Evolutionary conservation across 1,140 invertebrate species (phyloP).

Genomic region (Drosophila ohnishii): DNA sequence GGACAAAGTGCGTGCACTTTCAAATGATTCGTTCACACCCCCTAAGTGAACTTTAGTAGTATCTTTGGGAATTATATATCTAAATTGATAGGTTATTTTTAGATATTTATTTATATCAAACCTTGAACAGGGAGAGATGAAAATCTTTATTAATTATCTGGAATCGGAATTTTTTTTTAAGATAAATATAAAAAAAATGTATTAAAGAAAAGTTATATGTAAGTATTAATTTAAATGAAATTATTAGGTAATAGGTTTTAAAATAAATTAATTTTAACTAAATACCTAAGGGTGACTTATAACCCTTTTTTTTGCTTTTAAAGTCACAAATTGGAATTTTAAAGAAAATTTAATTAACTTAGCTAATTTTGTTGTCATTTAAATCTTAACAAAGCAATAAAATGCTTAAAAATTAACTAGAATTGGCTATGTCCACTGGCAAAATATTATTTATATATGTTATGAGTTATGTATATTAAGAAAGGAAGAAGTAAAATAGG

Average conservation of each 20-base stretch:
- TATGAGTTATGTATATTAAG: not conserved
- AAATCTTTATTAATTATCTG: not conserved
- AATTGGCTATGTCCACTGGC: not conserved
- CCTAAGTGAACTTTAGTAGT: not conserved
- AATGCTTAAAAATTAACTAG: slow-evolving; percentile 13
- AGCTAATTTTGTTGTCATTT: not conserved
- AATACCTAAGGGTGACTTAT: not conserved
- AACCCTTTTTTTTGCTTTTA: not conserved
- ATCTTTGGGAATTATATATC: not conserved
- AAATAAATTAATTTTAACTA: not conserved
- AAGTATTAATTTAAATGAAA: no score
- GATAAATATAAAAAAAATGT: no score
- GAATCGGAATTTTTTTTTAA: not conserved
- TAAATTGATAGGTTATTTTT: slow-evolving; percentile 12
- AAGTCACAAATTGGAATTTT: not conserved
- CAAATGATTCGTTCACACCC: slow-evolving; percentile 5
- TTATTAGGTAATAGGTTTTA: no score
- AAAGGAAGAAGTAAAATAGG: not conserved
- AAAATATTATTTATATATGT: not conserved
- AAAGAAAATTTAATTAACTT: not conserved
- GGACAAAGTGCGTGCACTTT: slow-evolving; percentile 42
- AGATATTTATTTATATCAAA: slow-evolving; percentile 13
- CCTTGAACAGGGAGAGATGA: not conserved
- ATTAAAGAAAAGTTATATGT: no score
- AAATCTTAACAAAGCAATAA: slow-evolving; percentile 5